Percentiles rank a stretch among this genome's conserved stretches.
These are phyloP conservation scores for Diphyllodes magnificus DNA, from an alignment of 2,113 vertebrate species.

Conservation along the genomic window DNA sequence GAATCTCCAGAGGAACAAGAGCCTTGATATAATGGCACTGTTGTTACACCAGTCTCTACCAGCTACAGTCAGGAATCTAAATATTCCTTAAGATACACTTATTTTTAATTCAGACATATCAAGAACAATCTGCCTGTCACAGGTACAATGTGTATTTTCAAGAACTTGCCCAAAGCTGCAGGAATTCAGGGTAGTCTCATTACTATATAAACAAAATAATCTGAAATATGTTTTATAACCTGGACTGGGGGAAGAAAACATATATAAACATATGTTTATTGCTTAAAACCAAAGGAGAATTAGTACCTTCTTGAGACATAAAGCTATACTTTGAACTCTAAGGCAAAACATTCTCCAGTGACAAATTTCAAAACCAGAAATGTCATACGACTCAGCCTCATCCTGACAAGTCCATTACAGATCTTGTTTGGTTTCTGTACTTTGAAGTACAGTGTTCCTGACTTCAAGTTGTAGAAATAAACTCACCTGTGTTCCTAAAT, in stretches of 20 bases:
- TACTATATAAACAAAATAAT: not conserved
- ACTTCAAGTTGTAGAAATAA: not conserved
- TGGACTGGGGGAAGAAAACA: not conserved
- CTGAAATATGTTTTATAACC: not conserved
- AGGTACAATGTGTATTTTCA: not conserved
- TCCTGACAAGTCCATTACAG: not conserved
- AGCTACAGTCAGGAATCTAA: not conserved
- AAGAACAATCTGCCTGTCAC: not conserved
- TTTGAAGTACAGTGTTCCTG: not conserved
- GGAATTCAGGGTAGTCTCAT: not conserved
- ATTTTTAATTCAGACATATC: not conserved
- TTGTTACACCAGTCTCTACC: not conserved
- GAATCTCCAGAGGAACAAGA: not conserved
- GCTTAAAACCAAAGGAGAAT: not conserved
- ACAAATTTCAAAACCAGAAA: not conserved
- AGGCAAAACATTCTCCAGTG: not conserved
- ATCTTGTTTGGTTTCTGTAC: not conserved
- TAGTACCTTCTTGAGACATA: not conserved
- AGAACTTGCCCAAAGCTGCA: not conserved
- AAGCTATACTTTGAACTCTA: not conserved
- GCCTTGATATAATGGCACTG: not conserved
- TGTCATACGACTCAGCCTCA: accelerated
- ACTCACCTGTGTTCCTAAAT: not conserved
- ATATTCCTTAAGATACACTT: not conserved
- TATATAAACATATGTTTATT: not conserved